Evolutionary conservation across 2,797 vertebrate genomes (phyloP).

Genomic region (Ctenopoma kingsleyae): DNA sequence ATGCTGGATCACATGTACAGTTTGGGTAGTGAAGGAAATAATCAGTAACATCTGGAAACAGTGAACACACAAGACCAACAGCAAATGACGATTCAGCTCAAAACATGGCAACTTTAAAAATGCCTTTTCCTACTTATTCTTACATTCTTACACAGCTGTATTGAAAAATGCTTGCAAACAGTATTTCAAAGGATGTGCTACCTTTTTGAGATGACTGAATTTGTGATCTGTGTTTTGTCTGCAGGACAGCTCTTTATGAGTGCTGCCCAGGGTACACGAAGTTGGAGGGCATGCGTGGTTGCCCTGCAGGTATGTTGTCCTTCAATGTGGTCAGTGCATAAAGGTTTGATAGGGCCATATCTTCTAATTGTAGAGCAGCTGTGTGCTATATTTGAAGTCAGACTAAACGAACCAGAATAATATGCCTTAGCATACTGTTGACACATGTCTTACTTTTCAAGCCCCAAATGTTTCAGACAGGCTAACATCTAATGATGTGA

Average conservation of each 20-base stretch:
- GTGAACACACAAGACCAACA: slow-evolving; percentile 29
- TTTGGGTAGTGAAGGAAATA: slow-evolving; percentile 63
- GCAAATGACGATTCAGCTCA: slow-evolving; percentile 52
- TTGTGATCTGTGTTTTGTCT: slow-evolving; percentile 36
- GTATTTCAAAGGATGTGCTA: slow-evolving; percentile 22
- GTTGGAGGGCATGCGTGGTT: slow-evolving; percentile 90
- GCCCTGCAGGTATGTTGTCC: slow-evolving; percentile 92
- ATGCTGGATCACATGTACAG: slow-evolving; percentile 60
- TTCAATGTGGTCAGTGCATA: slow-evolving; percentile 4
- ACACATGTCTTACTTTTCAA: slow-evolving; percentile 19
- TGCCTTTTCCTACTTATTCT: neutral
- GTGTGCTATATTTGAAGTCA: slow-evolving; percentile 28
- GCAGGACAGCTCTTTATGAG: slow-evolving; percentile 93
- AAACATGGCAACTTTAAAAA: slow-evolving; percentile 36
- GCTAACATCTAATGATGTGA: neutral
- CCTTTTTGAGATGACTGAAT: neutral
- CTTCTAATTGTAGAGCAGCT: slow-evolving; percentile 41
- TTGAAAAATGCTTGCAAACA: slow-evolving; percentile 14
- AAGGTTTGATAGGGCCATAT: slow-evolving; percentile 30
- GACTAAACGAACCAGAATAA: slow-evolving; percentile 8
- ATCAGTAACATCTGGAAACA: slow-evolving; percentile 72
- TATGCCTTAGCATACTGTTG: slow-evolving; percentile 20
- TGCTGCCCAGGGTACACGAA: slow-evolving; percentile 98
- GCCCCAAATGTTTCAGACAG: neutral
- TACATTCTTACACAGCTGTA: neutral